These are phyloP conservation scores for Astyanax mexicanus DNA, from an alignment of 2,797 vertebrate genomes.

Conservation along the genomic window DNA sequence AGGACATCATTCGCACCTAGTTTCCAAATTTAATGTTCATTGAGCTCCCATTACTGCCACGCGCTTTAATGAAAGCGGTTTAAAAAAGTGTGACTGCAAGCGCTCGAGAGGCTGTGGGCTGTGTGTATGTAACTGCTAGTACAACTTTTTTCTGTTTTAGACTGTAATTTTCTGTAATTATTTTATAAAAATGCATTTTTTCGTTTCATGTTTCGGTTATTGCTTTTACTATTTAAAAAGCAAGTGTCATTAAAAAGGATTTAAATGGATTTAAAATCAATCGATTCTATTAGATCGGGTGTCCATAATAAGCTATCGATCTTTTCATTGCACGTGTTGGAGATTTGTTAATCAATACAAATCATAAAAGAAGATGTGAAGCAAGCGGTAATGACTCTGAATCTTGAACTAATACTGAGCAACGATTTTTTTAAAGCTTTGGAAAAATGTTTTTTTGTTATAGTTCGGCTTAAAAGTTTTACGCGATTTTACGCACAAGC, in stretches of 20 bases:
- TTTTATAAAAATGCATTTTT: background rate
- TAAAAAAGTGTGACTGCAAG: too few relatives aligned
- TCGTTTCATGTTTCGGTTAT: background rate
- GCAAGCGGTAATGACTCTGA: background rate
- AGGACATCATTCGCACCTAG: conserved; percentile 51
- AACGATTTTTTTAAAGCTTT: background rate
- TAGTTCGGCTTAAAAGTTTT: background rate
- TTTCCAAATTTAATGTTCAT: conserved; percentile 48
- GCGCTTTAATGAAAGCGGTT: background rate
- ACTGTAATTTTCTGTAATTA: background rate
- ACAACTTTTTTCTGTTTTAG: conserved; percentile 18
- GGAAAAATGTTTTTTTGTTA: background rate
- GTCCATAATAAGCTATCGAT: background rate
- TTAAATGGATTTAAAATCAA: background rate
- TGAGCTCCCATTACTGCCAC: conserved; percentile 21
- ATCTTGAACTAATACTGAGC: background rate
- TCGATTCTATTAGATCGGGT: background rate
- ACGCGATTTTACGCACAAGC: conserved; percentile 14
- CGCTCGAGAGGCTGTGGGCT: too few relatives aligned
- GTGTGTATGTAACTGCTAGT: background rate
- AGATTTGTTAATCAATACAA: conserved; percentile 23
- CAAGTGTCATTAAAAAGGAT: background rate
- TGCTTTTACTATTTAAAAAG: background rate
- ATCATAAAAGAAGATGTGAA: background rate
- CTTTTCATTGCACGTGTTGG: background rate